phyloP scores from a whole-genome alignment of 2,888 invertebrate genomes.

The Gandaritis pyraliata region DNA sequence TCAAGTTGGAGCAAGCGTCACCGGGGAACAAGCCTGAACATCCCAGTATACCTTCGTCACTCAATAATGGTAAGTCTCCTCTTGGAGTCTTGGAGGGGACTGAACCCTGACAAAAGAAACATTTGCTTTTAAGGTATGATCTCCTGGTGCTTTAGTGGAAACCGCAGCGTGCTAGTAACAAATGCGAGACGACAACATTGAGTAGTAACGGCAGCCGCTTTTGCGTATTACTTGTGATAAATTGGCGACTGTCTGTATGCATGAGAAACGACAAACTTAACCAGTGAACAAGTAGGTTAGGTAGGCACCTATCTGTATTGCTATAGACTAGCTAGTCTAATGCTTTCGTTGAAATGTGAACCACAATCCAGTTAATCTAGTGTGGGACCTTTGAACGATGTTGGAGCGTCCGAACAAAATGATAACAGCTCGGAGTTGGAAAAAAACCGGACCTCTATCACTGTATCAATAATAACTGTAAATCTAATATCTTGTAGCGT shows the following conservation, averaged over 20 bases:
- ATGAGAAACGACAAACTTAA: not conserved
- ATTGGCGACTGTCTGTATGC: not conserved
- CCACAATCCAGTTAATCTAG: not conserved
- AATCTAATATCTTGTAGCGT: constrained; percentile 27
- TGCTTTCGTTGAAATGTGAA: not conserved
- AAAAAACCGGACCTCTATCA: constrained; percentile 21
- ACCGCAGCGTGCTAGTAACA: too few relatives aligned
- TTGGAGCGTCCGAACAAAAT: not conserved
- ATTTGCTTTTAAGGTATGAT: too few relatives aligned
- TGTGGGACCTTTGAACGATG: not conserved
- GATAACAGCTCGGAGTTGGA: not conserved
- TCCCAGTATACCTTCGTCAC: constrained; percentile 72
- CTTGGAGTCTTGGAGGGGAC: not conserved
- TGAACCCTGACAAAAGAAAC: too few relatives aligned
- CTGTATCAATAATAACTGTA: constrained; percentile 21
- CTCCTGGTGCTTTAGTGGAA: too few relatives aligned
- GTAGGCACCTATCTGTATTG: too few relatives aligned
- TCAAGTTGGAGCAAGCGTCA: constrained; percentile 87
- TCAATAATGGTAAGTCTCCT: constrained; percentile 74
- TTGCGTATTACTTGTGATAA: not conserved
- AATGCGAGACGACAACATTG: too few relatives aligned
- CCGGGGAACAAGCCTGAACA: constrained; percentile 85
- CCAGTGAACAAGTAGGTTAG: not conserved
- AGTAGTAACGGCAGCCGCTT: not conserved
- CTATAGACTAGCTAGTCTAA: not conserved